phyloP scores from a whole-genome alignment of 64 coral and sea anemone genomes.

The Trachythela sp. region DNA sequence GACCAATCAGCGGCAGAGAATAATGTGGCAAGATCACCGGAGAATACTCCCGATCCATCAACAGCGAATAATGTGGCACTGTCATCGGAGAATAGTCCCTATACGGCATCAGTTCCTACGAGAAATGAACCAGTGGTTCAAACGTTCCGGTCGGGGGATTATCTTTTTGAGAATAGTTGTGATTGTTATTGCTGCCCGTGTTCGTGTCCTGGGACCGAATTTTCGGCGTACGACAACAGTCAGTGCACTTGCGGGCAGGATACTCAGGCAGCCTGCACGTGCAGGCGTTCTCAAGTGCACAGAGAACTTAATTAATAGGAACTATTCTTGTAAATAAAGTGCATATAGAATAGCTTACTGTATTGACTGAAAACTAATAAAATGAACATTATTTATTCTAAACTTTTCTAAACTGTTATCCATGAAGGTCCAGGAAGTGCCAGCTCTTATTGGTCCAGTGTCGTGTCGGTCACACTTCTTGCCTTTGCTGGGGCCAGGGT shows the following conservation, averaged over 20 bases:
- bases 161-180: background rate
- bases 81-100: background rate
- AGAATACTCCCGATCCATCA: background rate
- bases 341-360: no score
- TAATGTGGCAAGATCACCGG: background rate
- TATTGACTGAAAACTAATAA: no score
- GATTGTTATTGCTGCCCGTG: constrained; percentile 13
- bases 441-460: no score
- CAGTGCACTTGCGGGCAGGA: background rate
- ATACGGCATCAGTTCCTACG: background rate
- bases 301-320: no score
- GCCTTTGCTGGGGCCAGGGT: no score
- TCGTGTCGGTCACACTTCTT: no score
- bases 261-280: background rate
- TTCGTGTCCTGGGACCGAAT: background rate
- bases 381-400: no score
- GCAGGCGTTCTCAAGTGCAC: background rate
- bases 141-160: background rate
- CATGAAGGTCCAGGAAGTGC: no score
- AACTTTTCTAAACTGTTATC: no score
- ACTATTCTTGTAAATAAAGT: no score
- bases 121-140: background rate
- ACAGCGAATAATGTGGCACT: background rate
- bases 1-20: background rate
- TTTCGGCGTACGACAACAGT: background rate